Evolutionary conservation across 2,113 vertebrate genomes (phyloP).

Genomic region (Fregetta grallaria): DNA sequence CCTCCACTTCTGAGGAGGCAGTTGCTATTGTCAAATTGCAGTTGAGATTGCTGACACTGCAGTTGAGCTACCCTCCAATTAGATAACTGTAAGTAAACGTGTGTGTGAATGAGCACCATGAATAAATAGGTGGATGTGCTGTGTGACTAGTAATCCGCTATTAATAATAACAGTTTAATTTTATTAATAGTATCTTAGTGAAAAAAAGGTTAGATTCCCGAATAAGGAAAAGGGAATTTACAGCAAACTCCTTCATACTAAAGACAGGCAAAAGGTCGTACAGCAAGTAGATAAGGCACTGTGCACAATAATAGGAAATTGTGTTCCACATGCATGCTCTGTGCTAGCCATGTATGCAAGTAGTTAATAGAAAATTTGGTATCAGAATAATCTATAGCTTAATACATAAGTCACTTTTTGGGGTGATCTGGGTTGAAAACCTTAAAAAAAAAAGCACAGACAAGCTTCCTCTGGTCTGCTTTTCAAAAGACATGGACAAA

Average conservation of each 20-base stretch:
- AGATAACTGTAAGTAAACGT: not conserved
- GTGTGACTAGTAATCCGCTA: not conserved
- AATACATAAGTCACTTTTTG: not conserved
- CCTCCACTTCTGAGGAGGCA: not conserved
- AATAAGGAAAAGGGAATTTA: not conserved
- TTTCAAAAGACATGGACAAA: not conserved
- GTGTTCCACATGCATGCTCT: not conserved
- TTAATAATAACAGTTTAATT: not conserved
- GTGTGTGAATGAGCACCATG: fast-evolving
- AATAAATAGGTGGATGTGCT: not conserved
- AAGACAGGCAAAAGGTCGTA: not conserved
- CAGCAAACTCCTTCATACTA: not conserved
- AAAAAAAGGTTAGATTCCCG: not conserved
- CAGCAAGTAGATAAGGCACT: not conserved
- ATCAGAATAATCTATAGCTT: not conserved
- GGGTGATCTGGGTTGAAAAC: not conserved
- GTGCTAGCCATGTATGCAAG: not conserved
- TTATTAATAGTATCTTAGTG: not conserved
- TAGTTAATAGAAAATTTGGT: fast-evolving
- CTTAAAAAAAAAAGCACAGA: not conserved
- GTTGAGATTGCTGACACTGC: not conserved
- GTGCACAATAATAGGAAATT: not conserved
- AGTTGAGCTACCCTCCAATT: not conserved
- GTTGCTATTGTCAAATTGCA: not conserved
- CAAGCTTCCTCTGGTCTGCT: not conserved